Base-by-base conservation (phyloP, 1,140 invertebrate genomes). In the Drosophila ficusphila region DNA sequence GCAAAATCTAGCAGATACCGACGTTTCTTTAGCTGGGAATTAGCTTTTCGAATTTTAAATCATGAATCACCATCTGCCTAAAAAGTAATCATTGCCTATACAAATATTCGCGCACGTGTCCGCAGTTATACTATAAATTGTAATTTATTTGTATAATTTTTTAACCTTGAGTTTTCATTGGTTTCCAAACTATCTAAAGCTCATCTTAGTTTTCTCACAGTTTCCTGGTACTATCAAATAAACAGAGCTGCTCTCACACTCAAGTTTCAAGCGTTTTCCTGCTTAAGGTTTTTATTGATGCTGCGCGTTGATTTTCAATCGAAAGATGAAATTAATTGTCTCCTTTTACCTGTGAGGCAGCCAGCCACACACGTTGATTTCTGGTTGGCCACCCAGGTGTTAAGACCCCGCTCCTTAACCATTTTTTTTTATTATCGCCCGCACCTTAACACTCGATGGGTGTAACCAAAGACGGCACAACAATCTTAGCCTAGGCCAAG, bases 301-400 rank as follows among this genome's bases (percentile, higher is more conserved):
- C 33, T 42, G 34, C 46, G 39, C 51, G 44, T 61, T 54, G 56
- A 39, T 62, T 57, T 70, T 48, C 54, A 53, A 67, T 77, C 44
- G 57, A 58, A 52, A 64, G 58, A 68, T 54, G 60, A 81, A 83
- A 81, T 81, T 81, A 81, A 77, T 81, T 77, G 78, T 81, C 78
- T 81, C 73, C 78, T 57, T 64, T 67, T 67, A 65, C 62, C 44
- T 53, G 51, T 36, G 51, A 23, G 51, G 25, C 56, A 19, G 41
- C 62, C 56, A 19, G 41, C 62, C 64, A 67, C 76, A 72, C 54
- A 72, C 42, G 47, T 19, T 12, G 62, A 12, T 49, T 31, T 14
- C 58, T 34, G 19, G 62, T 14, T 65, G 62, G 62, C 25, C 62
- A 64, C 27, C 12, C 23, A 48, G 71, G 48, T 75, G 60, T 48